These are phyloP conservation scores for Pemphigus obesinymphae DNA, from an alignment of 1,140 invertebrate genomes.

Conservation along the genomic window DNA sequence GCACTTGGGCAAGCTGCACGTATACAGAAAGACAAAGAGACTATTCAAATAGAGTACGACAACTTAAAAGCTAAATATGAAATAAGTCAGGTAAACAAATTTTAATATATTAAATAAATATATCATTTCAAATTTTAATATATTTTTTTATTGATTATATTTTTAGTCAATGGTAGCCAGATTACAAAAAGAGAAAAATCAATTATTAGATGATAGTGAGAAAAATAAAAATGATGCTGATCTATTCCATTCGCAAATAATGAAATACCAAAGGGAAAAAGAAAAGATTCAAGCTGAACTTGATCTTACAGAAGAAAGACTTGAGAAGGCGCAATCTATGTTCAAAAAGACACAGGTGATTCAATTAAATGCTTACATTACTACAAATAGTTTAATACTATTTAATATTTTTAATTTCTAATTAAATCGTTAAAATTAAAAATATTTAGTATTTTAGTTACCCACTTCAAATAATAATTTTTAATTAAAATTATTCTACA, in stretches of 20 bases:
- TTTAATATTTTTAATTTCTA: no score
- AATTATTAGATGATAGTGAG: slow-evolving; percentile 67
- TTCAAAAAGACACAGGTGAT: slow-evolving; percentile 76
- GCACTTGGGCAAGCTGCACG: slow-evolving; percentile 76
- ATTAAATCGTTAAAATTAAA: no score
- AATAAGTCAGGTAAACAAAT: slow-evolving; percentile 71
- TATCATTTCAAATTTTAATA: background rate
- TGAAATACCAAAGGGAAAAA: slow-evolving; percentile 76
- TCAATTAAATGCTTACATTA: no score
- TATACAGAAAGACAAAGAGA: slow-evolving; percentile 83
- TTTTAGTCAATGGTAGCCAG: slow-evolving; percentile 63
- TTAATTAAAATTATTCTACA: no score
- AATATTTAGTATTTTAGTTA: no score
- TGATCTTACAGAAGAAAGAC: slow-evolving; percentile 77
- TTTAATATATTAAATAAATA: background rate
- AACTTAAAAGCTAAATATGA: slow-evolving; percentile 82
- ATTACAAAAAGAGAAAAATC: slow-evolving; percentile 70
- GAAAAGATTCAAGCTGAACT: slow-evolving; percentile 78
- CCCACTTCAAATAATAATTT: no score
- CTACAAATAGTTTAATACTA: no score
- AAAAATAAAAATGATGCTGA: slow-evolving; percentile 76
- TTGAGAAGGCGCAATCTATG: slow-evolving; percentile 77
- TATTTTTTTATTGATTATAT: slow-evolving; percentile 4
- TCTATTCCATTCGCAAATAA: slow-evolving; percentile 69
- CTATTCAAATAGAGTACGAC: slow-evolving; percentile 75